Base-by-base conservation (phyloP, 2,888 invertebrate species). In the Apotomis betuletana region DNA sequence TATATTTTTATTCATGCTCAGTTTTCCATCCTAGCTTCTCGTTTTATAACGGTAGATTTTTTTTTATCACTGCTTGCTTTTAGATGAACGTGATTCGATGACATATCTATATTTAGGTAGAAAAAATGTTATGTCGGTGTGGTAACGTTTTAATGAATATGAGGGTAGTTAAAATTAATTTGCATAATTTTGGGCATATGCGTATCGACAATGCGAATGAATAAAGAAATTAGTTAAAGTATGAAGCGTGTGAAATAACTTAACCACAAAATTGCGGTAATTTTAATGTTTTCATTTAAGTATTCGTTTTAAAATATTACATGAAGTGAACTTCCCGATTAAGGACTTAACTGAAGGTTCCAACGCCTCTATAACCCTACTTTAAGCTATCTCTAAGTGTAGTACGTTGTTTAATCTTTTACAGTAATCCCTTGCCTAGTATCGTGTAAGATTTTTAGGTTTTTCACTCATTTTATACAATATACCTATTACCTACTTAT, bases 381-480 rank as follows among this genome's bases (percentile, higher is more conserved):
- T 82, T 86, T 92, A 92, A 92, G 92, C 90, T 92, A 92, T 92
- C 84, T 87, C 87, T 93, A 92, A 91, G 90, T 92, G 88, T 92
- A 93, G 91, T 86, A 84, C 77, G 84, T 89, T 89, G 86, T 89
- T 88, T 89, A 89, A 90, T 87, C 77, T 86, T 90, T 88, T 89
- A 91, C 90, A 87, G 86, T 91, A 89, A 89, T 85, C 85, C 88
- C 87, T 88, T 89, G 89, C 88, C 88, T 92, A 90, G 87, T 90
- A 87, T 85, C 81, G 77, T 86, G 82, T 91, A 91, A 91, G 89
- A 82, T 87, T 88, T 88, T 92, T 91, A 91, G 90, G 90, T 91
- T 93, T 92, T 92, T 91, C 92, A 93, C 92, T 91, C 91, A 88
- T 93, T 93, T 92, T 93, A 91, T 93, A 93, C 92, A 91, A 90